phyloP scores from a whole-genome alignment of 2,113 vertebrate species.

The Ginglymostoma cirratum region DNA sequence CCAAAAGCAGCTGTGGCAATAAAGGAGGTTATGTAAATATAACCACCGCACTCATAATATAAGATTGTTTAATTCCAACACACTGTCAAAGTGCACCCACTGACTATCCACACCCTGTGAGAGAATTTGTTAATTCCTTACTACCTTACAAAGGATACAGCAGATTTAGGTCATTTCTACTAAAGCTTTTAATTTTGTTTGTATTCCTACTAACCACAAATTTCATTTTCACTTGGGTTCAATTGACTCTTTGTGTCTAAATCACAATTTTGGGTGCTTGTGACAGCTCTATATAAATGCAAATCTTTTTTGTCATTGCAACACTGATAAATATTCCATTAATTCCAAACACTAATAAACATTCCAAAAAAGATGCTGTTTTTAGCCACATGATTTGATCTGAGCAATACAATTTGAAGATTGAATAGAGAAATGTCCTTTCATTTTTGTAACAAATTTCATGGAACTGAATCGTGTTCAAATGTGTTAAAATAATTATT shows the following conservation, averaged over 20 bases:
- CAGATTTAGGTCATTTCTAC: background rate
- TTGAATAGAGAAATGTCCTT: background rate
- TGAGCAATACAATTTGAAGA: too few species aligned
- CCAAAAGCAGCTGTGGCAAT: conserved; percentile 11
- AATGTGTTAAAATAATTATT: too few species aligned
- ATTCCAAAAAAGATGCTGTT: background rate
- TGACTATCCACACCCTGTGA: background rate
- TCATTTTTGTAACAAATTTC: background rate
- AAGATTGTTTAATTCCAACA: background rate
- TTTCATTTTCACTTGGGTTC: background rate
- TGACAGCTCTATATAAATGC: too few species aligned
- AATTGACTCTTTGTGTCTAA: too few species aligned
- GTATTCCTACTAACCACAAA: background rate
- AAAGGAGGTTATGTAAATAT: conserved; percentile 11
- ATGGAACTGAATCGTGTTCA: too few species aligned
- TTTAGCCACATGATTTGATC: background rate
- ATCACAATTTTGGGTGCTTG: too few species aligned
- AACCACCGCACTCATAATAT: background rate
- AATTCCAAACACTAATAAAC: too few species aligned
- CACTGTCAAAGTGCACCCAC: background rate
- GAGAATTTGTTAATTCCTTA: background rate
- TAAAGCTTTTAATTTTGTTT: background rate
- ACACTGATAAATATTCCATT: background rate
- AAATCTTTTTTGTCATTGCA: background rate
- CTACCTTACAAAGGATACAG: background rate